These are phyloP conservation scores for Mimas tiliae DNA, from an alignment of 2,888 invertebrate genomes.

Conservation along the genomic window DNA sequence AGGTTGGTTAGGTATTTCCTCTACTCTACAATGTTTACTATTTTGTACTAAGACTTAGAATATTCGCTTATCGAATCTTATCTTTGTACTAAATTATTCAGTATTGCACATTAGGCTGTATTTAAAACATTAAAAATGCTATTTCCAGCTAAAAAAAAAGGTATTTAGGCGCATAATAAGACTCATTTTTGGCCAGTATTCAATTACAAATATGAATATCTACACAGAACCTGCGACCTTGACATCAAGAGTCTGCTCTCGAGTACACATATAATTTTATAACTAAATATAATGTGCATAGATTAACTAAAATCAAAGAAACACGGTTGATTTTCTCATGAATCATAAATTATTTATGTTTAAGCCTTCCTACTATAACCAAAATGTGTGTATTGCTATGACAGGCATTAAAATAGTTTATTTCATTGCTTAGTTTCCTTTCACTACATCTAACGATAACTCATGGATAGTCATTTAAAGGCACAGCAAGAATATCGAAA, in stretches of 20 bases:
- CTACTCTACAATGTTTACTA: too few species aligned
- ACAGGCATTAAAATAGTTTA: not conserved
- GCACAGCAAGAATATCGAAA: not conserved
- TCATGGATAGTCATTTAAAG: not conserved
- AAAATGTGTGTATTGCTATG: not conserved
- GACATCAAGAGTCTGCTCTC: not conserved
- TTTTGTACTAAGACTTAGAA: too few species aligned
- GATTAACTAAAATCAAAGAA: not conserved
- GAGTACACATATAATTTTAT: not conserved
- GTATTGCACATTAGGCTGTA: too few species aligned
- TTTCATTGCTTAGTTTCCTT: not conserved
- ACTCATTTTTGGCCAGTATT: too few species aligned
- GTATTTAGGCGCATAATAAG: too few species aligned
- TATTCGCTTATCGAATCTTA: too few species aligned
- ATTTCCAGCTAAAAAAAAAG: too few species aligned
- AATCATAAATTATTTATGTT: not conserved
- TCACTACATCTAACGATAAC: not conserved
- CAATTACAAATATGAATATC: too few species aligned
- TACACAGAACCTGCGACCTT: too few species aligned
- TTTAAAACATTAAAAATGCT: too few species aligned
- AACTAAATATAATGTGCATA: not conserved
- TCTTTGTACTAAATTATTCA: too few species aligned
- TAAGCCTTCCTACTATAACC: not conserved
- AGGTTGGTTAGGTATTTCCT: too few species aligned
- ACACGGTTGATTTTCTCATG: not conserved